Base-by-base conservation (phyloP, 1,140 invertebrate genomes). In the Caerostris extrusa region DNA sequence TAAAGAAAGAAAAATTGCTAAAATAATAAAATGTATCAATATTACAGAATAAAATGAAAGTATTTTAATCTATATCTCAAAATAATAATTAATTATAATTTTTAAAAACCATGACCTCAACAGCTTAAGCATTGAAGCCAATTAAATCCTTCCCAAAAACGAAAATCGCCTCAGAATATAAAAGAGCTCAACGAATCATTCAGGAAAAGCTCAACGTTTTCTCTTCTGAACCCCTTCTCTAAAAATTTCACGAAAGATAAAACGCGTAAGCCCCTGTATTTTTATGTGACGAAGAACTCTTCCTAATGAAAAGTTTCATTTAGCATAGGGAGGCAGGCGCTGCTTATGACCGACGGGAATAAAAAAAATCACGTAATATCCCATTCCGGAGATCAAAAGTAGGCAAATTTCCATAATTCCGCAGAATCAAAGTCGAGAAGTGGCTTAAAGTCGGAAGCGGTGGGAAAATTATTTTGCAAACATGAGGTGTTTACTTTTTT, bases 261-360 rank as follows among this genome's bases (percentile, higher is more conserved):
- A 14, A 77, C 5, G 34, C 5, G 10, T 10, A 53, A 53, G 10
- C 71, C 34, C 53, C 50, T 71, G 4, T 53, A 14, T 50, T 53
- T 77, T 77, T 53, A 77, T 77, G 71, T 10, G 7, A 77, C 34
- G 10, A 34, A 77, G 12, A 77, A 34, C 34, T 34, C 34, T 34
- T 50, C 50, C 19, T 77, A 77, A 77, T 77, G 34, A 77, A 77
- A 77, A 53, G 71, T 77, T 77, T 77, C 34, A 53, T 77, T 77
- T 53, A 5, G 71, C 0, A 34, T 0, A 50, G 61, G 12, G 12
- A 34, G 10, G 8, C 12, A 77, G 71, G 12, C 50, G 34, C 34
- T 53, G 8, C 34, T 77, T 77, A 53, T 10, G 71, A 77, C 8
- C 2, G 2, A 19, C 2, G 10, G 8, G 34, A 50, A 77, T 50